Base-by-base conservation (phyloP, 2,888 invertebrate species). In the Phoenoteleia sp. region DNA sequence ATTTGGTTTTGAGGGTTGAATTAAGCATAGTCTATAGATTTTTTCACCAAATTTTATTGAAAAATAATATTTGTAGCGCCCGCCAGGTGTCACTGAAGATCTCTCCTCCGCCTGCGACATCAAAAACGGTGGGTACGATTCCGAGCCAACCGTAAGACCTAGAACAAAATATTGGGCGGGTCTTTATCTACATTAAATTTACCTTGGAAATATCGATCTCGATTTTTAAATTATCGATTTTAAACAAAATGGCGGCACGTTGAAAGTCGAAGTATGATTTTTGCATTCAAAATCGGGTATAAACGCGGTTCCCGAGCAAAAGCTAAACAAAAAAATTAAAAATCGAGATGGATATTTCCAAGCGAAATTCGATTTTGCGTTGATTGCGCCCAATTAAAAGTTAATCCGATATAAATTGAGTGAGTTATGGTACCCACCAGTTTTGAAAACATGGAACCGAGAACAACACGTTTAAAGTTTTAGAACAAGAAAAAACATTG, bases 391-490 rank as follows among this genome's bases (percentile, higher is more conserved):
- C 23, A 42, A 42, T 21, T 42, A n/a, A 1, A 42, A 7, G 25
- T 42, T 19, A 62, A 42, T 62, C 25, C 62, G 42, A 62, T 62
- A 42, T 39, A 39, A 60, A 15, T 60, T 60, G 60, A 39, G 39
- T 7, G 21, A 62, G 42, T 23, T 62, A 39, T 42, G n/a, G 42
- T 67, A 19, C 39, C 19, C 36, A 13, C 71, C 58, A 58, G 21
- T 17, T 58, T 56, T 39, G 42, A 58, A 71, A 71, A 71, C 11
- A 17, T 39, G 19, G 54, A 36, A 36, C 5, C 17, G 54, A 69
- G 62, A 56, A 67, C 49, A 66, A 49, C 49, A 58, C 77, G 33
- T 47, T 67, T 67, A 67, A 58, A 76, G 29, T 45, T 21, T 66
- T 56, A 47, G 7, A 58, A 52, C 23, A 15, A 21, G 5, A 62